Evolutionary conservation across 1,140 invertebrate genomes (phyloP), one percentile per base, ranked within the genome.

Genomic region (Potamilus streckersoni): DNA sequence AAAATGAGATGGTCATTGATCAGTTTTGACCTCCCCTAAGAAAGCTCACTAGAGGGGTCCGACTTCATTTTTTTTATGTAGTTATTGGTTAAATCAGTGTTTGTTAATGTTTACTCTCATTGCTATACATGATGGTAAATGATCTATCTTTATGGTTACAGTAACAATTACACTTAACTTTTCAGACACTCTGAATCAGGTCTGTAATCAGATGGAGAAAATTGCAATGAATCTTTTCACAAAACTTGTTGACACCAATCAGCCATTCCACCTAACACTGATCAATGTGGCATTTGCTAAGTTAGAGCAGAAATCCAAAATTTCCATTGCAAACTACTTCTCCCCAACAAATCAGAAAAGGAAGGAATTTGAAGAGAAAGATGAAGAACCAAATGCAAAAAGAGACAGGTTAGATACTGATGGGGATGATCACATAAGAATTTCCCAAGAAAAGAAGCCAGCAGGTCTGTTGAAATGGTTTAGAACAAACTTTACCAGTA

Each of bases 261-360:
- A 81, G 49, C 75, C 75, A 66, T 84, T 83, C 59, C 82, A 82
- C 66, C 70, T 84, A 15, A 82, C 76, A 12, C 68, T 84, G 17
- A 80, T 84, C n/a, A 82, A 83, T 70, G 76, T 84, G 14, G 69
- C 78, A 27, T 80, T 84, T 69, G 55, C 83, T 23, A 84, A 83
- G n/a, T 64, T 84, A 55, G 73, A 62, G 27, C 65, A 78, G 23
- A 65, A 62, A 66, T 61, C 78, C 19, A 60, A 19, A 17, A 76
- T 70, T 59, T 68, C 55, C 57, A 83, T 81, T 64, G 70, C 69
- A 20, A 71, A 23, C n/a, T 83, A 81, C 69, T 79, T 83, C 56
- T 66, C 66, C 27, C 63, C 71, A 61, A 38, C 55, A 59, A 61
- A 70, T 2, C 4, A 13, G n/a, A 75, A 23, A 19, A n/a, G 12